Evolutionary conservation across 1,140 invertebrate species (phyloP).

Genomic region (Drosophila carrolli): DNA sequence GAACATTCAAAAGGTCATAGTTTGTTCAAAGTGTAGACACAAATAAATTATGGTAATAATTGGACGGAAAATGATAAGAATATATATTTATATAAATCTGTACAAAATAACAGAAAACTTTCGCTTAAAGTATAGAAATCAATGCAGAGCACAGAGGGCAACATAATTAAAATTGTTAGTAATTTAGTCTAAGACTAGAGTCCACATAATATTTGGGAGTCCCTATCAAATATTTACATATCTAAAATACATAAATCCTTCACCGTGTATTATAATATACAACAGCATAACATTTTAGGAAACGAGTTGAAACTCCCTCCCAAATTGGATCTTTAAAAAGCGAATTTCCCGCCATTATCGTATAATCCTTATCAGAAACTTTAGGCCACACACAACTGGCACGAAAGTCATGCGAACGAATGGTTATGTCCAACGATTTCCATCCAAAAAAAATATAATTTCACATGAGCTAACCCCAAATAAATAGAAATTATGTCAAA

Average conservation of each 20-base stretch:
- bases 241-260: not conserved
- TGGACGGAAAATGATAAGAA: too few species aligned
- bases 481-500: constrained; percentile 81
- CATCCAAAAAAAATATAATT: constrained; percentile 10
- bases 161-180: too few species aligned
- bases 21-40: too few species aligned
- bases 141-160: too few species aligned
- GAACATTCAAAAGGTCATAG: too few species aligned
- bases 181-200: too few species aligned
- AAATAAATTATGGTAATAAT: too few species aligned
- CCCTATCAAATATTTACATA: not conserved
- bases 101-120: too few species aligned
- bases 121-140: too few species aligned
- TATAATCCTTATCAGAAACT: not conserved
- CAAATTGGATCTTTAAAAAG: not conserved
- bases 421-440: constrained; percentile 25
- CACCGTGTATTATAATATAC: not conserved
- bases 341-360: constrained; percentile 8
- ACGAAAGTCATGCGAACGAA: constrained; percentile 17
- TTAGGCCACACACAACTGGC: not conserved
- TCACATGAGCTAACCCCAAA: constrained; percentile 59
- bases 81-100: too few species aligned
- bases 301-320: not conserved
- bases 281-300: not conserved
- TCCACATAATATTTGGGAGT: too few species aligned